Conservation (phyloP, 2,797 vertebrate species). For the Crax fasciolata region DNA sequence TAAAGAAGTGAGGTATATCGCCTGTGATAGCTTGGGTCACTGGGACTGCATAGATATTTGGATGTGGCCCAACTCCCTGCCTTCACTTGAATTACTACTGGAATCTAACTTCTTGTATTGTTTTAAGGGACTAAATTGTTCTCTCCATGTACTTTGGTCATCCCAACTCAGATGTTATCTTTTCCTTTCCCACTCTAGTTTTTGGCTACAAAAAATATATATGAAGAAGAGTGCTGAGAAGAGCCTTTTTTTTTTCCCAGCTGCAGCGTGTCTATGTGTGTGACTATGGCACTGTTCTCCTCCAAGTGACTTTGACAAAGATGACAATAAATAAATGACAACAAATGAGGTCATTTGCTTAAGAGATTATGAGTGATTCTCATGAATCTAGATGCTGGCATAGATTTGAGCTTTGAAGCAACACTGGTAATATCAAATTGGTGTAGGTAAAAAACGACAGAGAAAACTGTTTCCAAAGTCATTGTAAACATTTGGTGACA, state of each 20-base stretch:
- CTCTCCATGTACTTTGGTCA: conserved; percentile 68
- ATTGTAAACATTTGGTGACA: neutral
- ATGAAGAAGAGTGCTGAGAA: conserved; percentile 12
- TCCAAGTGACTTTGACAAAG: neutral
- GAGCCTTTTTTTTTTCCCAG: neutral
- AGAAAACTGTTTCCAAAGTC: neutral
- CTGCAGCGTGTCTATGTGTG: neutral
- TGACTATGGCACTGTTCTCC: neutral
- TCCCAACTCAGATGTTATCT: conserved; percentile 76
- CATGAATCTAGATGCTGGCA: neutral
- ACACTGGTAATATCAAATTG: neutral
- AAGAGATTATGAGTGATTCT: neutral
- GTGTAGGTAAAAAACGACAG: neutral
- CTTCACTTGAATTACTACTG: conserved; percentile 57
- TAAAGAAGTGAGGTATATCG: conserved; percentile 59
- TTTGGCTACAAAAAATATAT: conserved; percentile 57
- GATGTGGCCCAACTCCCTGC: conserved; percentile 18
- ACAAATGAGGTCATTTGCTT: neutral
- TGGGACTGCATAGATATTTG: conserved; percentile 32
- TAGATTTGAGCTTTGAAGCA: neutral
- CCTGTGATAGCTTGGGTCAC: conserved; percentile 49
- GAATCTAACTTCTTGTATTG: conserved; percentile 59
- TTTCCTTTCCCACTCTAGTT: conserved; percentile 51
- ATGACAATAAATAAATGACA: neutral
- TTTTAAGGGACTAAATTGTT: conserved; percentile 71